Base-by-base conservation (phyloP, 1,140 invertebrate species). In the Glomeris maerens region DNA sequence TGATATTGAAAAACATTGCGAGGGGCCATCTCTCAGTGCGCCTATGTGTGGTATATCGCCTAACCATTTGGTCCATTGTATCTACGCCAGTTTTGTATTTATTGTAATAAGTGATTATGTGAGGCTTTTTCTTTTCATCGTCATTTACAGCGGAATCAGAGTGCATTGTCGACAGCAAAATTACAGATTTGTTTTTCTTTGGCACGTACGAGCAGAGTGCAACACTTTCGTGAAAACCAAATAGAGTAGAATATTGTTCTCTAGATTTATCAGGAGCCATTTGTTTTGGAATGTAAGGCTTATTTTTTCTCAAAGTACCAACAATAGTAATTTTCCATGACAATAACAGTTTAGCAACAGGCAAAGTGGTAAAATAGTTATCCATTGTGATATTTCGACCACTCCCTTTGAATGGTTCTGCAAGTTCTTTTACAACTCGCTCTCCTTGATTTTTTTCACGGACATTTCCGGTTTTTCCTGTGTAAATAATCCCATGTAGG, bases 91-190 rank as follows among this genome's bases (percentile, higher is more conserved):
- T 49, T 45, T 58, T 60, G 2, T 50, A 49, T 5, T 13, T 17
- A 40, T 57, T 58, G 31, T 58, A 60, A 40, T 56, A 52, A 20
- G 26, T n/a, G 41, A 60, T 49, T 17, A 60, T 50, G 25, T 59
- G 54, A 20, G 57, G 52, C 25, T 56, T 58, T 13, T 44, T 44
- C 41, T 48, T 44, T 17, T 3, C 29, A 27, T 36, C 10, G 27
- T 27, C 14, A 21, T 26, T 17, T 14, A 52, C 31, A 7, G 13
- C 21, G 3, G 7, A 23, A 3, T 54, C 46, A 27, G 53, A 25
- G 42, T 57, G 51, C 51, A 44, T 45, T 17, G 45, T 47, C 27
- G 39, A 47, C 7, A 60, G 27, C 13, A 58, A 27, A 3, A 52
- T 40, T 27, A 55, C 46, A 27, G 25, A 47, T 44, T 52, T 58